These are phyloP conservation scores for Unio delphinus DNA, from an alignment of 2,888 invertebrate species.

Conservation along the genomic window DNA sequence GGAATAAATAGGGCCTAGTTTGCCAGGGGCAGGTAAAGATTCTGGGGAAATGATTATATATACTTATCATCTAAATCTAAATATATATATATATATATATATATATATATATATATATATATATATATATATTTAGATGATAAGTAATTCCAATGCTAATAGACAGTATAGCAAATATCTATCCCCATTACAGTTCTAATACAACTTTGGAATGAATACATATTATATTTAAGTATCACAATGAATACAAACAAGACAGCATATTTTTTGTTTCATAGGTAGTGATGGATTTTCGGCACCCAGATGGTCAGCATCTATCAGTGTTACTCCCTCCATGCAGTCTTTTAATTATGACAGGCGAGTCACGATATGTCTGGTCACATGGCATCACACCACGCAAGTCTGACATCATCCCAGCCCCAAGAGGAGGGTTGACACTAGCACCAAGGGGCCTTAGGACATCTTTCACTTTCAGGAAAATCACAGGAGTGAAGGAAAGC, in stretches of 20 bases:
- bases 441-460: slow-evolving; percentile 74
- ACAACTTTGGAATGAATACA: too few relatives aligned
- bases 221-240: neutral
- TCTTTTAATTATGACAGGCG: slow-evolving; percentile 85
- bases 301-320: slow-evolving; percentile 76
- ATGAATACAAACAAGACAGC: neutral
- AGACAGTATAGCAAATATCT: too few relatives aligned
- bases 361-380: slow-evolving; percentile 77
- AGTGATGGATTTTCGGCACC: slow-evolving; percentile 90
- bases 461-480: slow-evolving; percentile 87
- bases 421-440: slow-evolving; percentile 75
- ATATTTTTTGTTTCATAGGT: slow-evolving; percentile 39
- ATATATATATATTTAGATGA: too few relatives aligned
- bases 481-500: slow-evolving; percentile 61
- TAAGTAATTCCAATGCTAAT: too few relatives aligned
- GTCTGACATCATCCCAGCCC: slow-evolving; percentile 80
- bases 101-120: too few relatives aligned
- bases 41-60: too few relatives aligned
- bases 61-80: too few relatives aligned
- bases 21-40: too few relatives aligned
- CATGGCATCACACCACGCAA: slow-evolving; percentile 84
- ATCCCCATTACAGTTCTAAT: too few relatives aligned
- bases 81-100: too few relatives aligned
- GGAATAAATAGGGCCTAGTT: too few relatives aligned
- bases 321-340: slow-evolving; percentile 81